Base-by-base conservation (phyloP, 2,888 invertebrate species). In the Lordiphosa andalusiaca region DNA sequence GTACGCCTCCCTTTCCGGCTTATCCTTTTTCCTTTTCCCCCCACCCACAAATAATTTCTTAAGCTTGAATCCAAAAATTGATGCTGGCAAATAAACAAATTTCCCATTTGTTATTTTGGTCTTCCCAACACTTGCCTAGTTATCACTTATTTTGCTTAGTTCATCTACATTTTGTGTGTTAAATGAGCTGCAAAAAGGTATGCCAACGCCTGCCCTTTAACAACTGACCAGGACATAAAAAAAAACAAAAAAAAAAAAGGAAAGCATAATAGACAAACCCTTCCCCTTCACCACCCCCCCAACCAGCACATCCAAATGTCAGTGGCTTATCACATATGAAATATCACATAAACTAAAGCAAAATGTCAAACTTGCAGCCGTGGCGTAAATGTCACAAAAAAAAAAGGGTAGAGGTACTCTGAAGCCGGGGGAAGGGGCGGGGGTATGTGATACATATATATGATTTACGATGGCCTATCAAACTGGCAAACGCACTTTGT, bases 341-440 rank as follows among this genome's bases (percentile, higher is more conserved):
- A 77, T 84, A 84, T 77, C 82, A 58, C 84, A 73, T 84, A 77
- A 77, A 77, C 82, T 81, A 77, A 80, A 59, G 81, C 81, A 80
- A 83, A 77, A 81, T 77, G 77, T 77, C 82, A 84, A 82, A 71
- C 63, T 69, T 63, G 83, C 83, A 65, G 74, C 61, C 49, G 56
- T 63, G 76, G 73, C 57, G 57, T 44, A 73, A 73, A 73, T 75
- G 72, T 73, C 75, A 44, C 44, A n/a, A 44, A 25, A 65, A n/a
- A n/a, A 13, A 65, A 55, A 76, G 84, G 75, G 80, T 75, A 42
- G 44, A 7, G 42, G 6, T 12, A n/a, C 35, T 23, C 35, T 23
- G 44, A 12, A 3, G 39, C 21, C 5, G n/a, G 23, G 39, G 12
- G 36, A 13, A 13, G 25, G 16, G 37, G 50, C 5, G 12, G 42